These are phyloP conservation scores for Bergia sp. DNA, from an alignment of 92 coral and sea anemone species.

Conservation along the genomic window DNA sequence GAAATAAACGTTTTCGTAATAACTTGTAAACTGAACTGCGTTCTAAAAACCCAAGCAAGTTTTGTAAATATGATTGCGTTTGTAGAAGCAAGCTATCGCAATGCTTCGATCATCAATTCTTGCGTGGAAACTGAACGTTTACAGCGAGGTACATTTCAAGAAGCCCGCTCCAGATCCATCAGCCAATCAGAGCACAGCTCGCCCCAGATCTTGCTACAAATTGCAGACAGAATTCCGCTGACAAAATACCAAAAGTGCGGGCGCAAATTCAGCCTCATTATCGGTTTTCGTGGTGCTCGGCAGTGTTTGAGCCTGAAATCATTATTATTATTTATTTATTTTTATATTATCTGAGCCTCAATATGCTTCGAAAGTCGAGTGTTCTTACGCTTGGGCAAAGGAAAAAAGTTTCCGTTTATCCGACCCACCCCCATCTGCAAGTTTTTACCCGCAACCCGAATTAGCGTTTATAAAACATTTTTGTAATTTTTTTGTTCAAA, in stretches of 20 bases:
- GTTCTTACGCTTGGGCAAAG: too few species aligned
- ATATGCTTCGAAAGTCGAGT: too few species aligned
- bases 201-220: constrained; percentile 48
- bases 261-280: neutral
- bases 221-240: constrained; percentile 57
- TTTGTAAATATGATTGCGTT: constrained; percentile 41
- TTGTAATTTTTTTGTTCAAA: too few species aligned
- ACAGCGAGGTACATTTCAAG: constrained; percentile 78
- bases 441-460: too few species aligned
- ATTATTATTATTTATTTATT: too few species aligned
- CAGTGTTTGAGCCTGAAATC: too few species aligned
- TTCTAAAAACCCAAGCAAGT: constrained; percentile 26
- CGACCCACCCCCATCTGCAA: too few species aligned
- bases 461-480: too few species aligned
- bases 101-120: constrained; percentile 53
- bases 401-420: too few species aligned
- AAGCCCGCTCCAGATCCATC: constrained; percentile 80
- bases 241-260: neutral
- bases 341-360: too few species aligned
- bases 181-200: constrained; percentile 84
- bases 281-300: too few species aligned
- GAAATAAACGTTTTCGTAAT: neutral
- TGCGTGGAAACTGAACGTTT: constrained; percentile 86
- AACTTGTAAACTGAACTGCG: constrained; percentile 7
- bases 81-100: constrained; percentile 36